Conservation (phyloP, 2,113 vertebrate species). For the Mesoclemmys tuberculata region DNA sequence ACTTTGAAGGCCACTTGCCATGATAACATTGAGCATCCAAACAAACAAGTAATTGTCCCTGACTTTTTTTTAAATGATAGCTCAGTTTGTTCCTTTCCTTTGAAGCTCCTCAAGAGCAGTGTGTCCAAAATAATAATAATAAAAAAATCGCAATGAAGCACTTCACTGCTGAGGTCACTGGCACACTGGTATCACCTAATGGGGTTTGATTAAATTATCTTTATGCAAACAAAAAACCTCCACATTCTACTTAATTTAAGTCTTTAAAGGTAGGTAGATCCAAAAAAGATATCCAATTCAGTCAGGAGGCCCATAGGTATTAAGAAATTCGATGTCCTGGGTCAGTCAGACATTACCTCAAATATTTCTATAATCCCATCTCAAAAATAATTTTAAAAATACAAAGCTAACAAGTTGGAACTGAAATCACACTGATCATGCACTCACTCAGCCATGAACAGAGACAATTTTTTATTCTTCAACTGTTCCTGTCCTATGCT, state of each 20-base stretch:
- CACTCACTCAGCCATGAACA: not conserved
- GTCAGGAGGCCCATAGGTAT: not conserved
- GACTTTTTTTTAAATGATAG: too few relatives aligned
- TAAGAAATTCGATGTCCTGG: not conserved
- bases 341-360: not conserved
- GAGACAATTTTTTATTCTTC: not conserved
- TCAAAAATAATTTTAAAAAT: not conserved
- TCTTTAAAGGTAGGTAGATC: not conserved
- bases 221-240: not conserved
- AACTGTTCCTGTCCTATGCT: not conserved
- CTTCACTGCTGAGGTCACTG: not conserved
- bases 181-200: not conserved
- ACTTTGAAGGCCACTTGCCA: too few relatives aligned
- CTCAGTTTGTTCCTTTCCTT: not conserved
- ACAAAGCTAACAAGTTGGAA: not conserved
- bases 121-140: too few relatives aligned
- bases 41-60: too few relatives aligned
- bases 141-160: not conserved
- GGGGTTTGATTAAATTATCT: not conserved
- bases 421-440: not conserved
- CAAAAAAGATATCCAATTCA: not conserved
- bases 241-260: not conserved
- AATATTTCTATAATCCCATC: not conserved
- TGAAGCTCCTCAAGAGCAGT: not conserved
- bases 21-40: too few relatives aligned